Conservation (phyloP, 2,113 vertebrate species). For the Seriola quinqueradiata region DNA sequence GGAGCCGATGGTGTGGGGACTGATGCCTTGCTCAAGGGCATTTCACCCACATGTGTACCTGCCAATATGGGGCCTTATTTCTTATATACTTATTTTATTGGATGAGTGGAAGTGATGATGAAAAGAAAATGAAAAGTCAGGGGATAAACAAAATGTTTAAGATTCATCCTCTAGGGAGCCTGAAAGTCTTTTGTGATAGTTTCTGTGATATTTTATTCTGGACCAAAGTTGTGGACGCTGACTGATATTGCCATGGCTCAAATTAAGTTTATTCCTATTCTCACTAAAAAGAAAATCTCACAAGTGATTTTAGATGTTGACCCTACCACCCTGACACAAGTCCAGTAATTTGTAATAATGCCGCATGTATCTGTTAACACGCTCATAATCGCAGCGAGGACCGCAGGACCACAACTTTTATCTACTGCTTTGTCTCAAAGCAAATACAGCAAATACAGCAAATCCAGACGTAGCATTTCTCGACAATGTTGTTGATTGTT, state of each 20-base stretch:
- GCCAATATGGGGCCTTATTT: background rate
- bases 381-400: background rate
- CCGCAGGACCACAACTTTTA: background rate
- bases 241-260: too few species aligned
- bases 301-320: too few species aligned
- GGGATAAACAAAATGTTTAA: background rate
- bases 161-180: background rate
- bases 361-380: background rate
- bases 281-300: too few species aligned
- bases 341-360: background rate
- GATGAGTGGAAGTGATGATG: background rate
- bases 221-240: background rate
- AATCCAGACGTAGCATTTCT: constrained; percentile 1
- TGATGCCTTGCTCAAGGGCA: constrained; percentile 22
- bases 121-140: too few species aligned
- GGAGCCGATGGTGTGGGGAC: background rate
- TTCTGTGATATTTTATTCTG: background rate
- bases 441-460: background rate
- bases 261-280: too few species aligned
- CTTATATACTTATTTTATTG: too few species aligned
- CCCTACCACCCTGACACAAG: background rate
- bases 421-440: background rate
- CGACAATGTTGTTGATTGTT: background rate
- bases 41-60: background rate
- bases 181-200: background rate